phyloP scores from a whole-genome alignment of 2,888 invertebrate genomes.

The Nymphalis c-album region DNA sequence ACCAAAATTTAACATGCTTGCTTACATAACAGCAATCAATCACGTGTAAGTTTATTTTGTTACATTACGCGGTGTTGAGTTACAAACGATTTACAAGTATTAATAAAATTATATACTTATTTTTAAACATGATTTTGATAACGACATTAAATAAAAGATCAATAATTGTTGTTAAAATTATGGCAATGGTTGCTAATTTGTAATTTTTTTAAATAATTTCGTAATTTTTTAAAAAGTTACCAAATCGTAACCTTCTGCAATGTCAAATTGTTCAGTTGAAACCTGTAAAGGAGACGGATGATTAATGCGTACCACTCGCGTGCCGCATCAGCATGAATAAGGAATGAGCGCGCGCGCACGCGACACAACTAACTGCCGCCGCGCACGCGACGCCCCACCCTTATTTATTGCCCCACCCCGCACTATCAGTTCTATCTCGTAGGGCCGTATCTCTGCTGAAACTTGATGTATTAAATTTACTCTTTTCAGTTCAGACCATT shows the following conservation, averaged over 20 bases:
- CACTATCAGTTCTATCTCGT: conserved; percentile 59
- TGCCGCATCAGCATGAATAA: conserved; percentile 74
- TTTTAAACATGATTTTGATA: too few relatives aligned
- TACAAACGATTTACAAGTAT: too few relatives aligned
- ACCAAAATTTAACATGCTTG: conserved; percentile 46
- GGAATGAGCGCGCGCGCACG: conserved; percentile 80
- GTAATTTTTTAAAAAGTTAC: conserved; percentile 5
- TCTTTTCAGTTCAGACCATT: conserved; percentile 25
- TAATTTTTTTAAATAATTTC: too few relatives aligned
- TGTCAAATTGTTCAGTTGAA: conserved; percentile 30
- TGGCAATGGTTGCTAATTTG: too few relatives aligned
- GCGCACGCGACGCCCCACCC: conserved; percentile 58
- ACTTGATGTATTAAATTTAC: conserved; percentile 31
- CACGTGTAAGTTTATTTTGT: conserved; percentile 21
- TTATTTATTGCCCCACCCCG: conserved; percentile 50
- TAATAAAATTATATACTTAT: too few relatives aligned
- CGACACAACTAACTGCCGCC: conserved; percentile 68
- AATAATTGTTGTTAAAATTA: too few relatives aligned
- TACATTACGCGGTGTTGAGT: not conserved
- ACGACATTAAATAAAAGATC: too few relatives aligned
- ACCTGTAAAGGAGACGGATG: conserved; percentile 35
- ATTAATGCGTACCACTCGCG: conserved; percentile 55
- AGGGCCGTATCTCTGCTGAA: conserved; percentile 50
- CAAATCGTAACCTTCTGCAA: conserved; percentile 21
- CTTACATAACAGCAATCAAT: conserved; percentile 21